A percentile compares a stretch with the other conserved stretches of the same genome.
These are phyloP conservation scores for Bergia puertoricense DNA, from an alignment of 92 coral and sea anemone species.

Conservation along the genomic window DNA sequence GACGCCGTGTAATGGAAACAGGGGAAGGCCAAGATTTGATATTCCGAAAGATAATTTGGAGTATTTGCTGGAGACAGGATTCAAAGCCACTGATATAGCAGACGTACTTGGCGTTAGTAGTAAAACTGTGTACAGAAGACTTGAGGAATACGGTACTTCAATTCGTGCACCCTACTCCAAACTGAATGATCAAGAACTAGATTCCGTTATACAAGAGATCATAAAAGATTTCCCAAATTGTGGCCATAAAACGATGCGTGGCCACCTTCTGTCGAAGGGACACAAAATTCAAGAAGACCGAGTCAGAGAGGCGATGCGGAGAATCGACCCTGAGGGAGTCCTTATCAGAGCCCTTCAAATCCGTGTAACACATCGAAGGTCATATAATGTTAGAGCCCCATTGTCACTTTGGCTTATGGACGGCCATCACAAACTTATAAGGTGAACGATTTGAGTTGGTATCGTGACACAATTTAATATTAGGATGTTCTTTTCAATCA, in stretches of 20 bases:
- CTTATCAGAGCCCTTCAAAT: slow-evolving; percentile 41
- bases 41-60: slow-evolving; percentile 41
- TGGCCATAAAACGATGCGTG: slow-evolving; percentile 68
- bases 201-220: slow-evolving; percentile 37
- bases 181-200: slow-evolving; percentile 53
- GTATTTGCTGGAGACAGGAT: slow-evolving; percentile 55
- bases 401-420: slow-evolving; percentile 48
- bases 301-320: slow-evolving; percentile 66
- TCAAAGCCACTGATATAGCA: slow-evolving; percentile 64
- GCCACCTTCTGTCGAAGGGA: slow-evolving; percentile 63
- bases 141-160: slow-evolving; percentile 52
- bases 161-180: slow-evolving; percentile 54
- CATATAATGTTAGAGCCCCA: slow-evolving; percentile 44
- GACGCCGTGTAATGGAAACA: background rate
- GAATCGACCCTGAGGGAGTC: slow-evolving; percentile 63
- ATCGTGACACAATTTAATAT: too few relatives aligned
- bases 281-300: slow-evolving; percentile 66
- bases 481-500: too few relatives aligned
- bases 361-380: slow-evolving; percentile 42
- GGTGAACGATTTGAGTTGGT: background rate
- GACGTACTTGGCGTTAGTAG: slow-evolving; percentile 50
- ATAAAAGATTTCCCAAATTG: slow-evolving; percentile 64
- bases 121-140: slow-evolving; percentile 69
- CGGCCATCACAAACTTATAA: slow-evolving; percentile 19
- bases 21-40: slow-evolving; percentile 54